A percentile compares a stretch with the other conserved stretches of the same genome.
phyloP scores from a whole-genome alignment of 1,140 invertebrate genomes.

The Anastatus disparis region DNA sequence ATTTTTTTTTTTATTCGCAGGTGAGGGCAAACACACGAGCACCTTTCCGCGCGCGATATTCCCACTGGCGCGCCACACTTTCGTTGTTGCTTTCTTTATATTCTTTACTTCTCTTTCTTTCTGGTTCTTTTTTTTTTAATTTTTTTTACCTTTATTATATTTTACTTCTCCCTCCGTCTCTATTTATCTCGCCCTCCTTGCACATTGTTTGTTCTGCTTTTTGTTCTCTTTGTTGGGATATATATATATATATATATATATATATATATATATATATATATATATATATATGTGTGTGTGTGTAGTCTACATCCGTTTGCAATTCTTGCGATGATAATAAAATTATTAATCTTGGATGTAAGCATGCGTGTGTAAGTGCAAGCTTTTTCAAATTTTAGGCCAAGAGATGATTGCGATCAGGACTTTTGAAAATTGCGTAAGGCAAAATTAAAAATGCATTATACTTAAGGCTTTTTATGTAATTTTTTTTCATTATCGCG shows the following conservation, averaged over 20 bases:
- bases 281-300: no score
- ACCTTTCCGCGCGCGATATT: background rate
- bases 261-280: no score
- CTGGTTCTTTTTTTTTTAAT: constrained; percentile 43
- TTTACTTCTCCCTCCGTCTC: background rate
- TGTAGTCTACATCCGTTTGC: background rate
- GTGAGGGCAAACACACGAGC: constrained; percentile 27
- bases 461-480: no score
- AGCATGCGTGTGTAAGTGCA: no score
- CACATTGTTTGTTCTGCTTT: background rate
- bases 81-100: constrained; percentile 11
- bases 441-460: no score
- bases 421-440: no score
- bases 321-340: background rate
- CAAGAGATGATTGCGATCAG: no score
- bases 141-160: background rate
- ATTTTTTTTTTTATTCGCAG: constrained; percentile 6
- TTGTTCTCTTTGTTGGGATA: no score
- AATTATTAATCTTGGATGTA: no score
- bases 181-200: constrained; percentile 9
- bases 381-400: no score
- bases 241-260: no score
- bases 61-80: constrained; percentile 17
- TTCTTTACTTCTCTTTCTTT: constrained; percentile 34
- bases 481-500: no score